Percentiles rank a stretch among this genome's conserved stretches.
Evolutionary conservation across 2,113 vertebrate species (phyloP).

Genomic region (Seriola quinqueradiata): DNA sequence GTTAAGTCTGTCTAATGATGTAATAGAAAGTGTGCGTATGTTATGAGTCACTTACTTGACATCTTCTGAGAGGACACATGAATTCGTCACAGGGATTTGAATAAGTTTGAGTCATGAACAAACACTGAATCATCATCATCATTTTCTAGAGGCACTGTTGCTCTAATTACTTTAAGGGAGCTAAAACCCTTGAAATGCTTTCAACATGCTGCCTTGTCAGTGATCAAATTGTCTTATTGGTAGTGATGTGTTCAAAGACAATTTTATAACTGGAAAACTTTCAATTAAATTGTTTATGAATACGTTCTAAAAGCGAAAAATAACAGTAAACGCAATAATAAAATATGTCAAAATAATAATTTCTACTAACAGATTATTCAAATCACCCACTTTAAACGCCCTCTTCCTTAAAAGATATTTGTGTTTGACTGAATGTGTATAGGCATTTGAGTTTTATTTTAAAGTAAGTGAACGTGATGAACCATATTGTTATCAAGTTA

Average conservation of each 20-base stretch:
- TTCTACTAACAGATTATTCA: neutral
- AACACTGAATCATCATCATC: neutral
- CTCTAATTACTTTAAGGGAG: slow-evolving; percentile 11
- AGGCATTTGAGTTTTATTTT: neutral
- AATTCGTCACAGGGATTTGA: slow-evolving; percentile 2
- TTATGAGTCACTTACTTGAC: slow-evolving; percentile 16
- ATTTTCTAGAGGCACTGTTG: slow-evolving; percentile 15
- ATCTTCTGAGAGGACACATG: neutral
- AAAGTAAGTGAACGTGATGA: neutral
- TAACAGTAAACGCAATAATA: neutral
- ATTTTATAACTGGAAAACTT: neutral
- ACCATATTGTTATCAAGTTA: slow-evolving; percentile 7
- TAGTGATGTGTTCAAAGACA: slow-evolving; percentile 7
- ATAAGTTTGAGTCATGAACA: neutral
- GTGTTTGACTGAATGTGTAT: neutral
- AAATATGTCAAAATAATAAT: neutral
- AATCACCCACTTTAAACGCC: neutral
- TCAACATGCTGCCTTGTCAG: neutral
- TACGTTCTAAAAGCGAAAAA: neutral
- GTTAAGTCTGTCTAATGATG: neutral
- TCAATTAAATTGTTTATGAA: neutral
- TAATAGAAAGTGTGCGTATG: neutral
- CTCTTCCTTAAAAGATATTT: neutral
- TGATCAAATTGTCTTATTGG: neutral
- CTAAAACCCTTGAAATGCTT: neutral